Base-by-base conservation (phyloP, 2,797 vertebrate species). In the Aldrovandia affinis region DNA sequence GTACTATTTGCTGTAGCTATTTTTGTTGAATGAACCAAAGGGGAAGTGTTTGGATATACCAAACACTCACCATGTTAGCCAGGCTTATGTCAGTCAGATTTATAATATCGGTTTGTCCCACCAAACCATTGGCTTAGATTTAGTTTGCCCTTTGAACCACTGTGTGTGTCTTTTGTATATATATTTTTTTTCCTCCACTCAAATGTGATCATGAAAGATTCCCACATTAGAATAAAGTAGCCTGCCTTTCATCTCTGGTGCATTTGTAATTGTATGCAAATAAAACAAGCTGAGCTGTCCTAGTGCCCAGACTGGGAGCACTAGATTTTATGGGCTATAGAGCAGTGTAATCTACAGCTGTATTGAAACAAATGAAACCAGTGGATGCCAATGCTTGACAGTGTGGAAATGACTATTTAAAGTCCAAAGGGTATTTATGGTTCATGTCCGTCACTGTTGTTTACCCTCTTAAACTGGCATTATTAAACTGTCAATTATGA, bases 401-500 rank as follows among this genome's bases (percentile, higher is more conserved):
- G 42, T 75, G 20, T 75, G 20, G 20, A 44, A 44, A 44, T 75
- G 18, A 47, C 70, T 20, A 25, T 75, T 75, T 39, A 42, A 73
- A 42, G 8, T 80, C 30, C 28, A 22, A 33, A n/a, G 50, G 78
- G 3, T 80, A 57, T 54, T 54, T 36, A 54, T 55, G 6, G 22
- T 20, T 80, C 78, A 57, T 7, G 8, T 54, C 50, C 54, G 18
- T 55, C 50, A 12, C 36, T 61, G n/a, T 36, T 61, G 39, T 65
- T 81, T 81, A 28, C 25, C 80, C 8, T 18, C 25, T 39, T 44
- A 81, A 14, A 39, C 55, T 42, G 80, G 80, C 36, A 61, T 10
- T n/a, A n/a, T n/a, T n/a, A n/a, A n/a, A n/a, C 80, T 47, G 15
- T 79, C 44, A 54, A 54, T 54, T 52, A 79, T 79, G 54, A 61